A percentile compares a stretch with the other conserved stretches of the same genome.
Evolutionary conservation across 2,797 vertebrate species (phyloP).

Genomic region (Bufotes viridis): DNA sequence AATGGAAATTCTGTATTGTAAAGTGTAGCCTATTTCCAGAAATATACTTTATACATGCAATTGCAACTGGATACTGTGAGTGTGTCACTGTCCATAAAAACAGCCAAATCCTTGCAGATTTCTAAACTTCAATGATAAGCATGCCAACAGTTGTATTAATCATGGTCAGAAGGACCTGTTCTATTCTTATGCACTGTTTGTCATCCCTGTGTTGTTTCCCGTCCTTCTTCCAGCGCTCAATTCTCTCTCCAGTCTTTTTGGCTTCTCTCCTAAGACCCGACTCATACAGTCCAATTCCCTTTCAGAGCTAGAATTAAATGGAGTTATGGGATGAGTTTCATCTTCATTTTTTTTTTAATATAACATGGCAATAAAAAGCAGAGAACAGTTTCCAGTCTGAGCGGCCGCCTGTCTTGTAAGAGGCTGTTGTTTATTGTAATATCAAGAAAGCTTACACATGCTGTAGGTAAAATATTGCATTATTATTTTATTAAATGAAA

Average conservation of each 20-base stretch:
- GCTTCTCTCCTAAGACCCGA: conserved; percentile 18
- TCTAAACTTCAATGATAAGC: no score
- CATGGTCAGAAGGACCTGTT: neutral
- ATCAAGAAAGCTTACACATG: conserved; percentile 57
- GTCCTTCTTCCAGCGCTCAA: neutral
- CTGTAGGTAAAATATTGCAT: conserved; percentile 63
- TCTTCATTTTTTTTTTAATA: conserved; percentile 59
- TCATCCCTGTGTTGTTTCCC: neutral
- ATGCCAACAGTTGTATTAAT: neutral
- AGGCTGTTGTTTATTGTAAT: conserved; percentile 61
- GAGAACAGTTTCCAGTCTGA: conserved; percentile 55
- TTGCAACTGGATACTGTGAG: neutral
- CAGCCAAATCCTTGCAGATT: neutral
- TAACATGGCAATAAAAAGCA: conserved; percentile 58
- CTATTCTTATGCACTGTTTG: neutral
- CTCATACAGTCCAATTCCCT: conserved; percentile 34
- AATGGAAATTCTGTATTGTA: neutral
- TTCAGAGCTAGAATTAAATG: conserved; percentile 56
- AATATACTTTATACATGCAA: neutral
- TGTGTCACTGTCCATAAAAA: neutral
- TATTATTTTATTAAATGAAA: conserved; percentile 64
- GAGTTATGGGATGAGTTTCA: conserved; percentile 61
- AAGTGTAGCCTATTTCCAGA: neutral
- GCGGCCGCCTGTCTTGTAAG: conserved; percentile 47
- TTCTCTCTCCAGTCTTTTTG: neutral